Evolutionary conservation across 2,113 vertebrate species (phyloP), one percentile per base, ranked within the genome.

Genomic region (Brachypteracias leptosomus): DNA sequence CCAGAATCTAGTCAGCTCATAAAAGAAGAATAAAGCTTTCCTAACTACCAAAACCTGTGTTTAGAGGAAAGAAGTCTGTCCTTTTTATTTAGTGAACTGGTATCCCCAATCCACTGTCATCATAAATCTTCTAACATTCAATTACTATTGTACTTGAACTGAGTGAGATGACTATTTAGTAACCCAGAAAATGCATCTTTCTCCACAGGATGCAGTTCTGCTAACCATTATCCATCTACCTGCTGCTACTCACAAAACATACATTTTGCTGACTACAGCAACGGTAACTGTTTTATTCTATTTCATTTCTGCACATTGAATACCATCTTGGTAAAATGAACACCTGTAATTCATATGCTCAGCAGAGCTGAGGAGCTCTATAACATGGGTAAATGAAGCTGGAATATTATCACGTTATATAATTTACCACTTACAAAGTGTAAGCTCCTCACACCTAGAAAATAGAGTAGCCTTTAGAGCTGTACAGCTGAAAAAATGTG

Each of bases 221-320:
- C 17, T 95, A 95, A 83, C 79, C 31, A 54, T 91, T 96, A 89
- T 85, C 73, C 66, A 67, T 63, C 67, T 92, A 88, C 59, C 71
- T 82, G 49, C 83, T 85, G 86, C 51, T 79, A 35, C 36, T 63
- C 54, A 85, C 44, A 86, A 91, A 76, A 82, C 10, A 68, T 26
- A 62, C 21, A 40, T 67, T 97, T 85, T 97, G 91, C 68, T 95
- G 76, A 96, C 90, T 96, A 91, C 85, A 91, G 81, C 70, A 89
- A 85, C 36, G 67, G 74, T 59, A 94, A 96, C 70, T 42, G 47
- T 47, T 87, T 79, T 38, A 91, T 67, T 63, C 63, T 94, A 79
- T 97, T 98, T 97, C 96, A 94, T 95, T 97, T 96, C 63, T 96
- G 65, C 58, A 88, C 87, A 84, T 67, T 85, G 77, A 95, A 95